Evolutionary conservation across 2,797 vertebrate species (phyloP), one percentile per base, ranked within the genome.

Genomic region (Sparidentex hasta): DNA sequence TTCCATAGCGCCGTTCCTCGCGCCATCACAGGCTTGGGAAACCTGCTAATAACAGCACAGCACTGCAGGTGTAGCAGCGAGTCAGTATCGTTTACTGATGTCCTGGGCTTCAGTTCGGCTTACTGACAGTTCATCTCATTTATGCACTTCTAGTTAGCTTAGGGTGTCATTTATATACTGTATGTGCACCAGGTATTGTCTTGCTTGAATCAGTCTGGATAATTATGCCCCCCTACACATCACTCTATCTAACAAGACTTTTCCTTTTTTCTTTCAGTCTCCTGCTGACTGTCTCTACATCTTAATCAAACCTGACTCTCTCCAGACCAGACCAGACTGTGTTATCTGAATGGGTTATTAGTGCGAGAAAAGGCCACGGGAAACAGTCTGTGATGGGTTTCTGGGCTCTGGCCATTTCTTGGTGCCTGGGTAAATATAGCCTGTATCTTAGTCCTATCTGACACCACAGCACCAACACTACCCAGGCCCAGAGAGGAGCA

Each of bases 361-460:
- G 56, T 3, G 16, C 14, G 12, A 44, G 70, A 74, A 73, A 66
- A 70, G 43, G 59, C 73, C 70, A 76, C 56, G 3, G 65, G 33
- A 76, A 44, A 73, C 62, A 76, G 54, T 56, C 25, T 70, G 70
- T 78, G 83, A 85, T 57, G 57, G 50, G 68, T 72, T 52, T 80
- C 70, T 55, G 73, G 62, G 66, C 61, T 86, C 83, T 74, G 58
- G 76, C 71, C 25, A 51, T 68, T 79, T 86, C 21, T 68, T 78
- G 74, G 76, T 63, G 79, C 47, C 71, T 44, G 72, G 59, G 61
- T 92, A 92, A 91, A 90, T 90, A 90, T 91, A 92, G 78, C 52
- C 25, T 48, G 47, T 80, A 87, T 84, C 84, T 65, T 72, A 56
- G 70, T 63, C 66, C 79, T 91, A 88, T 90, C 89, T 84, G 88